These are phyloP conservation scores for Ophioderma brevispina DNA, from an alignment of 35 echinoderm and acorn worm genomes.

Conservation along the genomic window DNA sequence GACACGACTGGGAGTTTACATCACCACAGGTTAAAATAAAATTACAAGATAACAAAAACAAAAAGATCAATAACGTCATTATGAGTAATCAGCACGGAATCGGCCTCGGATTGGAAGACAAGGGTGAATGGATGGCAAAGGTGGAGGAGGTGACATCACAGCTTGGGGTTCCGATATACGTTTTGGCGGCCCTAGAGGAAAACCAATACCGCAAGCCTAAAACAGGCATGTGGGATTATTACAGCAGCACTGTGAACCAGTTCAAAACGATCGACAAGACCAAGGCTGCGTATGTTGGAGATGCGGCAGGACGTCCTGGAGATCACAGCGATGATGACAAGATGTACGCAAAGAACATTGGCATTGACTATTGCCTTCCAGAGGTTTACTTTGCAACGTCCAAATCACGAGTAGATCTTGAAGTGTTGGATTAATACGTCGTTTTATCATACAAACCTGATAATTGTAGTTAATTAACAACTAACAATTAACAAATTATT, in stretches of 20 bases:
- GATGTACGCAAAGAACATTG: slow-evolving; percentile 28
- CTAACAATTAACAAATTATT: no score
- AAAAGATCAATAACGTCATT: slow-evolving; percentile 33
- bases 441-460: no score
- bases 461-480: no score
- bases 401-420: no score
- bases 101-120: neutral
- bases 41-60: neutral
- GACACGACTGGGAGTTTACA: slow-evolving; percentile 23
- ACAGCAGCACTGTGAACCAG: slow-evolving; percentile 24
- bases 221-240: slow-evolving; percentile 37
- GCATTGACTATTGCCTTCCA: neutral
- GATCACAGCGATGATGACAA: slow-evolving; percentile 36
- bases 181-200: neutral
- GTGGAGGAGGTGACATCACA: neutral
- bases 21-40: neutral
- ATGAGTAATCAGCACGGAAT: slow-evolving; percentile 45
- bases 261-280: slow-evolving; percentile 30
- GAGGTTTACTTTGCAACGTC: slow-evolving; percentile 14
- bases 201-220: slow-evolving; percentile 32
- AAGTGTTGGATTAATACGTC: no score
- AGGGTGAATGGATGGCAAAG: slow-evolving; percentile 30
- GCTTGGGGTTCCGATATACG: slow-evolving; percentile 12
- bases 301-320: slow-evolving; percentile 12
- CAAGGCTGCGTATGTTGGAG: slow-evolving; percentile 8